phyloP scores from a whole-genome alignment of 2,113 vertebrate species.

The Dasyornis broadbenti region DNA sequence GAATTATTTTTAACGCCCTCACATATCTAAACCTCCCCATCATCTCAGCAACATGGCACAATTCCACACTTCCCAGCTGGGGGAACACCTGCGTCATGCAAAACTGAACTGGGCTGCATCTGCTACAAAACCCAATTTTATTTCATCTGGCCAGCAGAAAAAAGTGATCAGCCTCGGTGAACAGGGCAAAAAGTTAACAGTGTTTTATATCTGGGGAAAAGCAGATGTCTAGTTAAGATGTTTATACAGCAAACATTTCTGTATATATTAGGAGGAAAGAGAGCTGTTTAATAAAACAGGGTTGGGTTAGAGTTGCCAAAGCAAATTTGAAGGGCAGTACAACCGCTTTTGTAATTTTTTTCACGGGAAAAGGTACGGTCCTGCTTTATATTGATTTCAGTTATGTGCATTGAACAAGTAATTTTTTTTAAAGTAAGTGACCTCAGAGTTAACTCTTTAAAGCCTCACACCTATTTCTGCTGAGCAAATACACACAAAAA shows the following conservation, averaged over 20 bases:
- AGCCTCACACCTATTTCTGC: background rate
- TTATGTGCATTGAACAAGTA: background rate
- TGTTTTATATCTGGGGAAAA: conserved; percentile 61
- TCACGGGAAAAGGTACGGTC: conserved; percentile 23
- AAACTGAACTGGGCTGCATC: conserved; percentile 64
- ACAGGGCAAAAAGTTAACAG: conserved; percentile 66
- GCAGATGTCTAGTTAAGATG: conserved; percentile 71
- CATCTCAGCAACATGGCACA: conserved; percentile 68
- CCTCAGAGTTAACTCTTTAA: background rate
- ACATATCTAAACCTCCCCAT: conserved; percentile 73
- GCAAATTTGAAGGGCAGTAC: conserved; percentile 58
- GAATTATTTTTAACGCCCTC: conserved; percentile 77
- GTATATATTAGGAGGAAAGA: conserved; percentile 65
- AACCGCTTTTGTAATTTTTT: conserved; percentile 39
- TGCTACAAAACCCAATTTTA: conserved; percentile 56
- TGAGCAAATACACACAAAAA: too few relatives aligned
- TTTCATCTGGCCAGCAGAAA: conserved; percentile 72
- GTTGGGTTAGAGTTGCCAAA: conserved; percentile 43
- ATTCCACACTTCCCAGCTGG: conserved; percentile 72
- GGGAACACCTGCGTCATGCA: conserved; percentile 73
- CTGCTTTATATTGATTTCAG: background rate
- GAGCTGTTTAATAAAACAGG: conserved; percentile 66
- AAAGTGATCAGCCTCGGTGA: conserved; percentile 61
- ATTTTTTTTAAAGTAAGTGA: background rate
- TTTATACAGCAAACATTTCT: conserved; percentile 68